These are phyloP conservation scores for Cephus runcator DNA, from an alignment of 2,888 invertebrate species.

Conservation along the genomic window DNA sequence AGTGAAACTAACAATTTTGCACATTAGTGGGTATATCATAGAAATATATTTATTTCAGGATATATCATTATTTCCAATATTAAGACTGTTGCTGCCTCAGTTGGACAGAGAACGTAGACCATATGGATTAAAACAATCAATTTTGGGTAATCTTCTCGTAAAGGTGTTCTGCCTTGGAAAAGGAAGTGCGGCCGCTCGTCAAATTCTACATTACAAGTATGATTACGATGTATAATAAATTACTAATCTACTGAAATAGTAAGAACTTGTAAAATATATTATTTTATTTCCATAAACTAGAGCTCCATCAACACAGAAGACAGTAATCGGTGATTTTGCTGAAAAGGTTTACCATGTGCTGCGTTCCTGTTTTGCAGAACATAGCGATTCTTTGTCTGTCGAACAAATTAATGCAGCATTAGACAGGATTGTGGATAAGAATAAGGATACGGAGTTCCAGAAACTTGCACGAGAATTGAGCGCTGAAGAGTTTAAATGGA, in stretches of 20 bases:
- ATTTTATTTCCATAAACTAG: conserved; percentile 53
- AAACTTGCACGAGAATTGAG: conserved; percentile 76
- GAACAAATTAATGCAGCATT: conserved; percentile 79
- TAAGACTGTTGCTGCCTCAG: conserved; percentile 83
- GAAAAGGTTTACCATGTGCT: conserved; percentile 81
- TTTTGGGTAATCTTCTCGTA: conserved; percentile 79
- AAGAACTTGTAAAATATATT: conserved; percentile 8
- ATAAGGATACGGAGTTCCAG: conserved; percentile 74
- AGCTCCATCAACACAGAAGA: conserved; percentile 67
- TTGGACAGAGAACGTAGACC: conserved; percentile 82
- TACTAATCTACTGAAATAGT: background rate
- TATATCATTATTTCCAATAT: conserved; percentile 75
- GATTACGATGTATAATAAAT: conserved; percentile 11
- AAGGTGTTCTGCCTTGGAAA: conserved; percentile 80
- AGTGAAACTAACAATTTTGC: conserved; percentile 24
- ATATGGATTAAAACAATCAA: conserved; percentile 85
- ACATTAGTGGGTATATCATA: conserved; percentile 23
- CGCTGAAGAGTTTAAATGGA: conserved; percentile 88
- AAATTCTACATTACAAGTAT: conserved; percentile 68
- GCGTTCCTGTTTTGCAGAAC: conserved; percentile 67
- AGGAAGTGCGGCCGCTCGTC: conserved; percentile 70
- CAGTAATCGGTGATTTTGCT: conserved; percentile 79
- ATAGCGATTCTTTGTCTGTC: conserved; percentile 70
- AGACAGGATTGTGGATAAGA: conserved; percentile 78
- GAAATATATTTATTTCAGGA: conserved; percentile 61